These are phyloP conservation scores for Erethizon dorsatum DNA, from an alignment of 2,797 vertebrate genomes.

Conservation along the genomic window DNA sequence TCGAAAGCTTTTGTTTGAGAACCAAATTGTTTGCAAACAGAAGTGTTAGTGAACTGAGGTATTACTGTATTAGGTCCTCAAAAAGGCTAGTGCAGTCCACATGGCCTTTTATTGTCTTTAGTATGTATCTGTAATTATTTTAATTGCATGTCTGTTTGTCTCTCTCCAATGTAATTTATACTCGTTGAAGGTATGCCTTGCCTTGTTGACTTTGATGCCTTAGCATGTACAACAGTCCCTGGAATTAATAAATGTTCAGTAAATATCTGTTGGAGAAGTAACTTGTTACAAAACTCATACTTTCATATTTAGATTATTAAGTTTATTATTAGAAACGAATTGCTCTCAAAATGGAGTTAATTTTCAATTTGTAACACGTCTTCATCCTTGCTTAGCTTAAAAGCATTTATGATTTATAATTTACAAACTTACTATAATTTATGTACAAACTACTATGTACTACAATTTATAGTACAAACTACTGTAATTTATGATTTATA, in stretches of 20 bases:
- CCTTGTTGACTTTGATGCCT: not conserved
- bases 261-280: not conserved
- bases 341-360: not conserved
- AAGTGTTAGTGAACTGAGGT: not conserved
- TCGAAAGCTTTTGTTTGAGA: not conserved
- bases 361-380: constrained; percentile 2
- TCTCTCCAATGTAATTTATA: not conserved
- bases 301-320: constrained; percentile 10
- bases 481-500: constrained; percentile 29
- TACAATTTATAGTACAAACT: no score
- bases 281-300: not conserved
- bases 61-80: not conserved
- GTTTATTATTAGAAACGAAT: constrained; percentile 40
- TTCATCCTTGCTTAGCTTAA: constrained; percentile 8
- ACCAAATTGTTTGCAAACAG: not conserved
- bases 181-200: not conserved
- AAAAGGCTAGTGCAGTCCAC: not conserved
- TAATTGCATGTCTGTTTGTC: not conserved
- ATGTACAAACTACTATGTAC: not conserved
- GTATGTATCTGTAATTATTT: not conserved
- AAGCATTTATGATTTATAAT: constrained; percentile 5
- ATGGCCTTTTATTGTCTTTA: not conserved
- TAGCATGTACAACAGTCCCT: not conserved
- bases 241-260: not conserved
- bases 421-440: constrained; percentile 15